These are phyloP conservation scores for Antidorcas marsupialis DNA, from an alignment of 2,113 vertebrate genomes.

Conservation along the genomic window DNA sequence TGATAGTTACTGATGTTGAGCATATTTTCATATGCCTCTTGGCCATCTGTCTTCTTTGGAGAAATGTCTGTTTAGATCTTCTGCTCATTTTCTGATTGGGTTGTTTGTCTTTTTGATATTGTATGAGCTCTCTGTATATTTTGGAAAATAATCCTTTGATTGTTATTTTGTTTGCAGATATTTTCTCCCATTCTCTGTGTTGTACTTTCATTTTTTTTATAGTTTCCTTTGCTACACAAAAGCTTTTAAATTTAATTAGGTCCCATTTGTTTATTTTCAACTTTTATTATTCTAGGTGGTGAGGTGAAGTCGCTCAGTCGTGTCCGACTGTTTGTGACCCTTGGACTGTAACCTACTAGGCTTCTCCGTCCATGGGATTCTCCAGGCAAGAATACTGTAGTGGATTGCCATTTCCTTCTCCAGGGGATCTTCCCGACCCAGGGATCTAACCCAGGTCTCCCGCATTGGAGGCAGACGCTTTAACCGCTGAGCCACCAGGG, in stretches of 20 bases:
- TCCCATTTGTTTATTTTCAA: not conserved
- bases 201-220: not conserved
- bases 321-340: too few relatives aligned
- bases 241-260: not conserved
- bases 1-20: not conserved
- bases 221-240: not conserved
- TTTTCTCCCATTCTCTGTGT: not conserved
- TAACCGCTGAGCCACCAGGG: too few relatives aligned
- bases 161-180: not conserved
- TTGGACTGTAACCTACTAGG: too few relatives aligned
- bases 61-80: not conserved
- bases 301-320: too few relatives aligned
- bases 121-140: not conserved
- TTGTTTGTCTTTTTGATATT: not conserved
- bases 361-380: too few relatives aligned
- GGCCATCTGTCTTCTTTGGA: not conserved
- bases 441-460: too few relatives aligned
- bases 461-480: too few relatives aligned
- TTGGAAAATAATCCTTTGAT: not conserved
- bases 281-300: not conserved
- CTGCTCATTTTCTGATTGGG: not conserved
- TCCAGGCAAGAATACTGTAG: too few relatives aligned
- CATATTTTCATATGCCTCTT: not conserved
- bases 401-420: too few relatives aligned
- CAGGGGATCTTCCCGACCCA: too few relatives aligned